Evolutionary conservation across 1,140 invertebrate species (phyloP), one percentile per base, ranked within the genome.

Genomic region (Pteromalus puparum): DNA sequence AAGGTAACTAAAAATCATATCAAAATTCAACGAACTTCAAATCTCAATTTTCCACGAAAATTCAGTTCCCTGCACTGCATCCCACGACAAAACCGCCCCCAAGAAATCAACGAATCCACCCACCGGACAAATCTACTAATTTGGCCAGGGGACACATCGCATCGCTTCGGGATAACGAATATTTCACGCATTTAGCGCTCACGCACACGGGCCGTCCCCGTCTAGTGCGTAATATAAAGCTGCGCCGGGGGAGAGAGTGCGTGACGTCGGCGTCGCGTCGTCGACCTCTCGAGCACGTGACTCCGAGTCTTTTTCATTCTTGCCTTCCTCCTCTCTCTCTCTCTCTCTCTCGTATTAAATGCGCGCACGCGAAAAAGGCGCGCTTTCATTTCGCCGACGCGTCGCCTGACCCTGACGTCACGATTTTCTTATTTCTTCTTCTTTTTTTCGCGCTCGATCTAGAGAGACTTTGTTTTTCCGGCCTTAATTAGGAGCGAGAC

Each of bases 191-290:
- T 61, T 61, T 61, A 61, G 18, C 21, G 18, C 21, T 61, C 18
- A 61, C 53, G 53, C 53, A 48, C 46, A 61, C 53, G 53, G 53
- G 18, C 21, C 53, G 21, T 21, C 18, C 53, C 53, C 53, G 18
- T 61, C 53, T 7, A 5, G 53, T 61, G 53, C 6, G 53, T 61
- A 42, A 42, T 42, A 61, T 61, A 61, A n/a, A 61, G 53, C 38
- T 42, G 18, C 21, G 26, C 68, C 68, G 28, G 9, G 68, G 12
- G 68, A 30, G 15, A 70, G 26, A 70, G 15, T 9, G 10, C 72
- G 30, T 73, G 79, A 81, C 68, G 65, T 80, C 38, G n/a, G 24
- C 67, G 34, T 80, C 65, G 30, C 78, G 78, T 65, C 65, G 65
- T 13, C 67, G 65, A 26, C 61, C 38, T 42, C 30, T 80, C 21